phyloP scores from a whole-genome alignment of 2,888 invertebrate species.

The Drosophila fulvimacula region DNA sequence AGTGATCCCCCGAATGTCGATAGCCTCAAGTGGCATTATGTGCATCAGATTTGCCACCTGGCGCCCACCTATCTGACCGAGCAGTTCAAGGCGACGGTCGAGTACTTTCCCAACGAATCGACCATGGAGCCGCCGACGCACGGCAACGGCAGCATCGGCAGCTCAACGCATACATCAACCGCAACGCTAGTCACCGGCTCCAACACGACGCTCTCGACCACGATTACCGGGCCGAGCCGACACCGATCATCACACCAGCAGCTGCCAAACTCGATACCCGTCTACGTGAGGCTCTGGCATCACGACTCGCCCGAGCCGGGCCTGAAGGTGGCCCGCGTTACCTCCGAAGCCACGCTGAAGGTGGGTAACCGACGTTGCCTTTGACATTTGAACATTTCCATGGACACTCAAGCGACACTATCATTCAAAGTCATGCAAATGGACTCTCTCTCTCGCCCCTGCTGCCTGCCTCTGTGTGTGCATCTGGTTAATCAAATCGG shows the following conservation, averaged over 20 bases:
- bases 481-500: no score
- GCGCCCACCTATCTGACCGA: slow-evolving; percentile 93
- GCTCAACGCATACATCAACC: slow-evolving; percentile 42
- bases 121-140: slow-evolving; percentile 85
- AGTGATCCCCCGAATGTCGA: slow-evolving; percentile 86
- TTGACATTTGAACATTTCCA: slow-evolving; percentile 1
- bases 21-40: slow-evolving; percentile 91
- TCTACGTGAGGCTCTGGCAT: slow-evolving; percentile 74
- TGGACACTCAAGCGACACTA: neutral
- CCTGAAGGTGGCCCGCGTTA: slow-evolving; percentile 86
- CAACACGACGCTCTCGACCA: slow-evolving; percentile 58
- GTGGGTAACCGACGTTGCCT: slow-evolving; percentile 82
- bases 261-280: slow-evolving; percentile 52
- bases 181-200: slow-evolving; percentile 82
- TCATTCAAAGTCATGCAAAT: no score
- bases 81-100: slow-evolving; percentile 85
- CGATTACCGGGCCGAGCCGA: slow-evolving; percentile 32
- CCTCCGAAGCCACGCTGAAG: slow-evolving; percentile 86
- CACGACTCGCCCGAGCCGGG: slow-evolving; percentile 86
- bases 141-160: slow-evolving; percentile 26
- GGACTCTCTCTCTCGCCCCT: no score
- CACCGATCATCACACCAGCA: slow-evolving; percentile 12
- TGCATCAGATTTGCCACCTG: slow-evolving; percentile 91
- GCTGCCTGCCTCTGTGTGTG: no score
- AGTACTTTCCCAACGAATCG: slow-evolving; percentile 86